A percentile compares a stretch with the other conserved stretches of the same genome.
phyloP scores from a whole-genome alignment of 2,797 vertebrate species.

The Phylloscopus collybita region DNA sequence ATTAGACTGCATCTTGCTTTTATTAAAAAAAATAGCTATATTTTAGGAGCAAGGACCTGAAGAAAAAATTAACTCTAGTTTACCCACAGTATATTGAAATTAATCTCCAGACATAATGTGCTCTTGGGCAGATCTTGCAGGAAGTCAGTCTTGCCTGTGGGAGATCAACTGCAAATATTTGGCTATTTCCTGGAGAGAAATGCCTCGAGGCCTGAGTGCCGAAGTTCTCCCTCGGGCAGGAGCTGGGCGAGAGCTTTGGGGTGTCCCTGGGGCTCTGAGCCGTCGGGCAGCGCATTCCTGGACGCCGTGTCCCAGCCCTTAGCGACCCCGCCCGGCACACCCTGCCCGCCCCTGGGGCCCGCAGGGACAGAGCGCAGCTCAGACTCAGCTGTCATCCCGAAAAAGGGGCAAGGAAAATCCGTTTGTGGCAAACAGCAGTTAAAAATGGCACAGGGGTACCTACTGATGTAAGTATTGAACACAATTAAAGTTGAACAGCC shows the following conservation, averaged over 20 bases:
- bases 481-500: background rate
- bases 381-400: background rate
- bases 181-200: background rate
- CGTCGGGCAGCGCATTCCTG: background rate
- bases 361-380: background rate
- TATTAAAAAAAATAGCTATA: conserved; percentile 8
- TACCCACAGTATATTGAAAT: background rate
- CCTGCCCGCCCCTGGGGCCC: fast-evolving
- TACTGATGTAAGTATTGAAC: background rate
- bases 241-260: background rate
- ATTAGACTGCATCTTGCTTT: conserved; percentile 43
- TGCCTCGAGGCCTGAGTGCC: background rate
- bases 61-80: conserved; percentile 28
- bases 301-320: too few relatives aligned
- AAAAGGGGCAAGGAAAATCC: background rate
- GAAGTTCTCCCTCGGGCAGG: background rate
- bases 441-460: background rate
- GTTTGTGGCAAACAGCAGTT: background rate
- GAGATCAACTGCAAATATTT: background rate
- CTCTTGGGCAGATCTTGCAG: background rate
- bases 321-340: fast-evolving
- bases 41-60: conserved; percentile 3
- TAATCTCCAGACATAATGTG: background rate
- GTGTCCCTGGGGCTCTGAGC: too few relatives aligned
- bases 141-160: background rate